Evolutionary conservation across 1,140 invertebrate genomes (phyloP).

Genomic region (Catajapyx aquilonaris): DNA sequence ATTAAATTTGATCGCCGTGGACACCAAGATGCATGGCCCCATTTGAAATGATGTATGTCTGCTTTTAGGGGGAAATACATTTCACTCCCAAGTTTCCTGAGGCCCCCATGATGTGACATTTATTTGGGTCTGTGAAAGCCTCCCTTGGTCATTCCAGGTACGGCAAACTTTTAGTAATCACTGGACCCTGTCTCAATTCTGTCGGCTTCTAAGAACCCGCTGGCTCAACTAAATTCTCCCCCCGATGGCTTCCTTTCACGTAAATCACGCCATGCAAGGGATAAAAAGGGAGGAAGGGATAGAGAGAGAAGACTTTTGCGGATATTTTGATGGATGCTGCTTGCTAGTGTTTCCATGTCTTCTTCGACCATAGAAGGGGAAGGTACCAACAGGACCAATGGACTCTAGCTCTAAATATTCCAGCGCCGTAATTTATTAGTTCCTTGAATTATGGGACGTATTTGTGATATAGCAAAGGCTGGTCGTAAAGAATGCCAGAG

Average conservation of each 20-base stretch:
- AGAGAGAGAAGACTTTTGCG: not conserved
- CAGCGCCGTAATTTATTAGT: no score
- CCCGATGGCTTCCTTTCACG: not conserved
- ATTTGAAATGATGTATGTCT: slow-evolving; percentile 21
- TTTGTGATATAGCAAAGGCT: no score
- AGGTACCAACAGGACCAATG: no score
- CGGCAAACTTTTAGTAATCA: not conserved
- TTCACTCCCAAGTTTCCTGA: slow-evolving; percentile 1
- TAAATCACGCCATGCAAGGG: not conserved
- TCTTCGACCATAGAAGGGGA: no score
- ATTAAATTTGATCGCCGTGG: slow-evolving; percentile 24
- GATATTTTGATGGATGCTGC: not conserved
- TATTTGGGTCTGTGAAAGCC: not conserved
- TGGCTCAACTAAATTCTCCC: not conserved
- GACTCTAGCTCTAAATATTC: no score
- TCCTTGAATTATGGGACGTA: no score
- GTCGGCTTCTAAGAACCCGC: not conserved
- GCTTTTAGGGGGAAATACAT: slow-evolving; percentile 19
- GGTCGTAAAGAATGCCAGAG: no score
- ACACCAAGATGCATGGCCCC: slow-evolving; percentile 24
- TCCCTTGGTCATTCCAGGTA: not conserved
- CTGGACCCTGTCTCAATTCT: not conserved
- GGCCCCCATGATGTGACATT: slow-evolving; percentile 1
- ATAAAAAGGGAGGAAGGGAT: not conserved
- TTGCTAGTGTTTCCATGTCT: no score